These are phyloP conservation scores for Lasioglossum vierecki DNA, from an alignment of 2,888 invertebrate genomes.

Conservation along the genomic window DNA sequence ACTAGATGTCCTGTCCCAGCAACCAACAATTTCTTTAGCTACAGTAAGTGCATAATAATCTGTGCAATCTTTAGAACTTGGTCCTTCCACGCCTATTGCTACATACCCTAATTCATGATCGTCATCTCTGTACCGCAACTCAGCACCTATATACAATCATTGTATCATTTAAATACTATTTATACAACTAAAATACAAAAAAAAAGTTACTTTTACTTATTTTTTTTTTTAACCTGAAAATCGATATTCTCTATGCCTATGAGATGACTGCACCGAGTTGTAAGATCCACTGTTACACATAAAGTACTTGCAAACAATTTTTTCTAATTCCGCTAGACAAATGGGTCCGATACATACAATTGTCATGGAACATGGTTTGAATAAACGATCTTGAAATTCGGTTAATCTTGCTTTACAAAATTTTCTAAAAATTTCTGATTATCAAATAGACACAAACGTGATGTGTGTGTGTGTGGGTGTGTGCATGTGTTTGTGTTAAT, in stretches of 20 bases:
- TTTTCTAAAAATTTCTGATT: slow-evolving; percentile 51
- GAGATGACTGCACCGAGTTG: background rate
- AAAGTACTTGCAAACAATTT: slow-evolving; percentile 60
- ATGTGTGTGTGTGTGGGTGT: background rate
- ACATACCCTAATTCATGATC: slow-evolving; percentile 84
- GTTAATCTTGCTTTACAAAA: slow-evolving; percentile 58
- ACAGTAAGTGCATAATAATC: slow-evolving; percentile 82
- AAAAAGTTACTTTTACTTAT: background rate
- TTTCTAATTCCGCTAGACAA: slow-evolving; percentile 63
- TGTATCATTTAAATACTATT: background rate
- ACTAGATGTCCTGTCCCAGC: slow-evolving; percentile 82
- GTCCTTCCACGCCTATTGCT: slow-evolving; percentile 84
- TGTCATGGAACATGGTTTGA: slow-evolving; percentile 67
- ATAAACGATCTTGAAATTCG: slow-evolving; percentile 67
- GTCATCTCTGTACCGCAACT: slow-evolving; percentile 83
- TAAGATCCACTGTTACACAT: slow-evolving; percentile 9
- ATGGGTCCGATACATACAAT: slow-evolving; percentile 71
- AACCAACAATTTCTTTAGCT: slow-evolving; percentile 83
- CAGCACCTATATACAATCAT: slow-evolving; percentile 69
- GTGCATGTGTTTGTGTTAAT: background rate
- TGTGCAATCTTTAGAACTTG: slow-evolving; percentile 78
- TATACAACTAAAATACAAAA: background rate
- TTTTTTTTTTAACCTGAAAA: slow-evolving; percentile 58
- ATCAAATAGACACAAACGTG: background rate
- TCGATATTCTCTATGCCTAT: slow-evolving; percentile 34